phyloP scores from a whole-genome alignment of 2,113 vertebrate genomes.

The Tiliqua scincoides region DNA sequence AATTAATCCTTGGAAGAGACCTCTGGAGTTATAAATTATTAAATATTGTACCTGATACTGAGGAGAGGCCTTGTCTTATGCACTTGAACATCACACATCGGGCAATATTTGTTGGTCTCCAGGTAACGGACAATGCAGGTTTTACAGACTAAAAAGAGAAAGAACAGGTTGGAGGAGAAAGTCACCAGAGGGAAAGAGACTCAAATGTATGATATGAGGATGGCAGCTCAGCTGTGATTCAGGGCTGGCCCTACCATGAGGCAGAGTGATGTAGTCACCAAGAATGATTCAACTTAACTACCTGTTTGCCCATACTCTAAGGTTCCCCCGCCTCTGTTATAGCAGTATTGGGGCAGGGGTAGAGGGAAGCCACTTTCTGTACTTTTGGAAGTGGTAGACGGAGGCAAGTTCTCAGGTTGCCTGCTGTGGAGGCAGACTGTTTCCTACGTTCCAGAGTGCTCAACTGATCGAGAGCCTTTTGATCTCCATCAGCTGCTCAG shows the following conservation, averaged over 20 bases:
- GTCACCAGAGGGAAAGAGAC: neutral
- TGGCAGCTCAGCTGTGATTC: neutral
- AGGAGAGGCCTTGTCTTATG: conserved; percentile 93
- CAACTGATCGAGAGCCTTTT: neutral
- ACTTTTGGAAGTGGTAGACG: neutral
- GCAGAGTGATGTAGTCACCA: neutral
- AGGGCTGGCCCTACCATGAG: neutral
- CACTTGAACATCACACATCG: conserved; percentile 92
- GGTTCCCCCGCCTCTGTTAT: neutral
- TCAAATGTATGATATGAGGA: neutral
- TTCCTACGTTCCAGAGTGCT: neutral
- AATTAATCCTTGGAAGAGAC: neutral
- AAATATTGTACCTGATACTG: conserved; percentile 89
- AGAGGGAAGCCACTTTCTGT: neutral
- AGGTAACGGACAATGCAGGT: conserved; percentile 95
- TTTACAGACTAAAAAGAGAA: conserved; percentile 76
- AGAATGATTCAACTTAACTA: no score
- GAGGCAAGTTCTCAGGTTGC: no score
- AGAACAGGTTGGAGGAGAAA: neutral
- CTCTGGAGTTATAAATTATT: neutral
- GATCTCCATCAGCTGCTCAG: neutral
- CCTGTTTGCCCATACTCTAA: no score
- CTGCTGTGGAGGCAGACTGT: neutral
- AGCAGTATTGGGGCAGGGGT: neutral
- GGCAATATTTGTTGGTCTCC: conserved; percentile 95